phyloP scores from a whole-genome alignment of 1,140 invertebrate species.

The Holcopasites calliopsidis region DNA sequence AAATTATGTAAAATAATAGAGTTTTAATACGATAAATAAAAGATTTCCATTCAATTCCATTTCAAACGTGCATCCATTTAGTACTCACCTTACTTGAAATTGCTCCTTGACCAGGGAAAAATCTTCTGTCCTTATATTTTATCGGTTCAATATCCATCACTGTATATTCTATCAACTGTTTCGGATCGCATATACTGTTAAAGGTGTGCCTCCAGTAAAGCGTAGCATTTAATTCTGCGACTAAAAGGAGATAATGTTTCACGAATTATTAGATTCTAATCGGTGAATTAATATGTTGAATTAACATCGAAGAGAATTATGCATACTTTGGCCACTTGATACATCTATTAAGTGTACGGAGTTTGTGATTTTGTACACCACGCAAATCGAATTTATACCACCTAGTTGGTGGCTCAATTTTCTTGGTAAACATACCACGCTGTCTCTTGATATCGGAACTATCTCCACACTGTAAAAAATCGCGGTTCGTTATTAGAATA shows the following conservation, averaged over 20 bases:
- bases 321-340: slow-evolving; percentile 90
- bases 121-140: slow-evolving; percentile 86
- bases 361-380: slow-evolving; percentile 94
- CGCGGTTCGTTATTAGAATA: no score
- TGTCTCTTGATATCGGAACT: slow-evolving; percentile 97
- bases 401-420: slow-evolving; percentile 93
- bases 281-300: background rate
- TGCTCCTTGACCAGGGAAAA: slow-evolving; percentile 91
- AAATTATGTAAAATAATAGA: no score
- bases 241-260: slow-evolving; percentile 68
- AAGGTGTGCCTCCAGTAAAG: slow-evolving; percentile 95
- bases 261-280: background rate
- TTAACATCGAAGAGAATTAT: slow-evolving; percentile 13
- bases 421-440: slow-evolving; percentile 94
- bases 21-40: no score
- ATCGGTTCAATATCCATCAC: slow-evolving; percentile 97
- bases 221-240: slow-evolving; percentile 91
- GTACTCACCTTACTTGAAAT: slow-evolving; percentile 86
- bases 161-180: slow-evolving; percentile 94
- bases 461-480: slow-evolving; percentile 93
- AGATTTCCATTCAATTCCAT: no score
- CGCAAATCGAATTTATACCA: slow-evolving; percentile 94
- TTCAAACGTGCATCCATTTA: no score
- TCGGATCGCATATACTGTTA: slow-evolving; percentile 91
- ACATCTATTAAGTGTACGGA: slow-evolving; percentile 97